Evolutionary conservation across 2,113 vertebrate species (phyloP).

Genomic region (human): DNA sequence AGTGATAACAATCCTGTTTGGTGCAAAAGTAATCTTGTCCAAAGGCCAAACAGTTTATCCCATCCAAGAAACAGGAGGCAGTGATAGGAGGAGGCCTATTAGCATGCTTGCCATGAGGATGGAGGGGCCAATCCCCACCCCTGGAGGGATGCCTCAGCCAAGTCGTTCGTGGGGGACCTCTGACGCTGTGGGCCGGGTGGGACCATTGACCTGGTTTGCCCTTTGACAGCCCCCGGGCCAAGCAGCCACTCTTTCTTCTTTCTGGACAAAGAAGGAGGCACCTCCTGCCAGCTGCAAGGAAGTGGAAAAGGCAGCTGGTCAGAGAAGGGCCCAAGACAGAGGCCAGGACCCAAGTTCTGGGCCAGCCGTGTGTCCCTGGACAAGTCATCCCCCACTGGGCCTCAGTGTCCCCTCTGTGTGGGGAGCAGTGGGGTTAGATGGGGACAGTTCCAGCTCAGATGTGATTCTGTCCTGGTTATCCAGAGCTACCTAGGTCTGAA

Average conservation of each 20-base stretch:
- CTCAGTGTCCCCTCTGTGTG: background rate
- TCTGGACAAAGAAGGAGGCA: background rate
- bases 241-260: background rate
- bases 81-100: background rate
- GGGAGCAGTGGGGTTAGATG: background rate
- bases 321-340: background rate
- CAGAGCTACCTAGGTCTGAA: background rate
- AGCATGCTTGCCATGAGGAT: accelerated
- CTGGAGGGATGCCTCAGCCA: background rate
- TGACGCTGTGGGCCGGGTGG: background rate
- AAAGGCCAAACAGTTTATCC: slow-evolving; percentile 83
- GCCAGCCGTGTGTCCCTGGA: background rate
- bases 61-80: slow-evolving; percentile 52
- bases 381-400: background rate
- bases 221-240: background rate
- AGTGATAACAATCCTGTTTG: slow-evolving; percentile 84
- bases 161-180: background rate
- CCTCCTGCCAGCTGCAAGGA: background rate
- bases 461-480: background rate
- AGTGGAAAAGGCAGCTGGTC: background rate
- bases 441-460: background rate
- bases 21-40: slow-evolving; percentile 84
- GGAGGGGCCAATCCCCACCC: background rate
- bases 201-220: background rate
- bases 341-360: background rate